phyloP scores from a whole-genome alignment of 2,888 invertebrate species.

The Acanthopleura granulata region DNA sequence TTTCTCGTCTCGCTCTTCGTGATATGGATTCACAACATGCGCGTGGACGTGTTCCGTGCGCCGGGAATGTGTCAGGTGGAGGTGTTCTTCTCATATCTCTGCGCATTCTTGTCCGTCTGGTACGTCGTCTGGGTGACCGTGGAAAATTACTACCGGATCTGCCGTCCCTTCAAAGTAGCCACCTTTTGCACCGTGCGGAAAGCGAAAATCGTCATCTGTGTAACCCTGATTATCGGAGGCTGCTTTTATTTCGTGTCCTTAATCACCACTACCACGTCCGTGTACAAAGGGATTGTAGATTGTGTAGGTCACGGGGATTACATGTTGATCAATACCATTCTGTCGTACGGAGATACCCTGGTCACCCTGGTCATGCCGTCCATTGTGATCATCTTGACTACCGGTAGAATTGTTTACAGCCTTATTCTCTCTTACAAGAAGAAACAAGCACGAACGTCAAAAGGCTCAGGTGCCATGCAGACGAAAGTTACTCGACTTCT shows the following conservation, averaged over 20 bases:
- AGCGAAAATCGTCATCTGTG: slow-evolving; percentile 22
- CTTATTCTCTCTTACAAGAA: not conserved
- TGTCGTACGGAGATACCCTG: slow-evolving; percentile 29
- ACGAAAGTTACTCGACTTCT: slow-evolving; percentile 27
- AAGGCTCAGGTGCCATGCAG: slow-evolving; percentile 10
- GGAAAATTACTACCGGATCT: slow-evolving; percentile 34
- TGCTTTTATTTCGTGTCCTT: slow-evolving; percentile 26
- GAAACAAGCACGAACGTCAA: not conserved
- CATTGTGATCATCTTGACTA: slow-evolving; percentile 22
- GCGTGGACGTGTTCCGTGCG: slow-evolving; percentile 21
- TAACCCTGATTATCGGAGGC: slow-evolving; percentile 16
- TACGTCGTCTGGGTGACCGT: slow-evolving; percentile 30
- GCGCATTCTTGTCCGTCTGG: slow-evolving; percentile 32
- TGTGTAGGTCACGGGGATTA: slow-evolving; percentile 20
- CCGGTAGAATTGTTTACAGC: slow-evolving; percentile 22
- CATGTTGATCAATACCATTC: slow-evolving; percentile 14
- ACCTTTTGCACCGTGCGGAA: slow-evolving; percentile 23
- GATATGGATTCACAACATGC: slow-evolving; percentile 42
- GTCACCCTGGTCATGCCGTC: slow-evolving; percentile 29
- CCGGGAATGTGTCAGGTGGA: slow-evolving; percentile 30
- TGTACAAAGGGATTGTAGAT: not conserved
- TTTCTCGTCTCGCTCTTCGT: slow-evolving; percentile 79
- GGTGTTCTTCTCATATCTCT: slow-evolving; percentile 31
- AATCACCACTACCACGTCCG: slow-evolving; percentile 23
- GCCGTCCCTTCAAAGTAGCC: slow-evolving; percentile 24